Conservation (phyloP, 2,888 invertebrate genomes). For the Chaetoderma sp. region DNA sequence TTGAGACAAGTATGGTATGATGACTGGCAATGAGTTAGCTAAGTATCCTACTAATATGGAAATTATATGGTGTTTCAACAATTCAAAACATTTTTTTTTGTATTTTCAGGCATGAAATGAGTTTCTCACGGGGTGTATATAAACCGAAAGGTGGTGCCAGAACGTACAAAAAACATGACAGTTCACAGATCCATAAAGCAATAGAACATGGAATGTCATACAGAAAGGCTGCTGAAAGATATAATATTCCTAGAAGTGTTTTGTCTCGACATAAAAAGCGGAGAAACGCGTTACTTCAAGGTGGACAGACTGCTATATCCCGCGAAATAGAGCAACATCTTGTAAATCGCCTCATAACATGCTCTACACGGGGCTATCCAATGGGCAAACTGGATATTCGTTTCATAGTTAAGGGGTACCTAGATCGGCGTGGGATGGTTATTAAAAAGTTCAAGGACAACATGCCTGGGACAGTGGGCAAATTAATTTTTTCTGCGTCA, state of each 20-base stretch:
- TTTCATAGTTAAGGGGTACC: slow-evolving; percentile 44
- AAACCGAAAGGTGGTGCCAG: too few relatives aligned
- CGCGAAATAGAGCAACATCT: neutral
- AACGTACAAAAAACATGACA: too few relatives aligned
- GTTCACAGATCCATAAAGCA: too few relatives aligned
- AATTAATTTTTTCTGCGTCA: slow-evolving; percentile 12
- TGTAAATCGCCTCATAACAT: neutral
- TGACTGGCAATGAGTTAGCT: too few relatives aligned
- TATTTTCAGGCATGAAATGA: too few relatives aligned
- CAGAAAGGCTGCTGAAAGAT: neutral
- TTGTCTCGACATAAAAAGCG: neutral
- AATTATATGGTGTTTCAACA: too few relatives aligned
- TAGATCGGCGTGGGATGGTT: slow-evolving; percentile 37
- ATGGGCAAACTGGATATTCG: slow-evolving; percentile 28
- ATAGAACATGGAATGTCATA: neutral
- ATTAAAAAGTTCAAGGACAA: slow-evolving; percentile 37
- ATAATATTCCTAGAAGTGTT: neutral
- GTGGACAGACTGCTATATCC: neutral
- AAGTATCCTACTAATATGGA: too few relatives aligned
- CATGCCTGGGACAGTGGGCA: slow-evolving; percentile 35
- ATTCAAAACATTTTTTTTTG: too few relatives aligned
- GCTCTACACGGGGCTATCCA: neutral
- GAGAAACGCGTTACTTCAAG: neutral
- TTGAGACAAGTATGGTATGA: too few relatives aligned
- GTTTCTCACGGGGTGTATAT: too few relatives aligned